These are phyloP conservation scores for Metridium senile DNA, from an alignment of 92 coral and sea anemone genomes.

Conservation along the genomic window DNA sequence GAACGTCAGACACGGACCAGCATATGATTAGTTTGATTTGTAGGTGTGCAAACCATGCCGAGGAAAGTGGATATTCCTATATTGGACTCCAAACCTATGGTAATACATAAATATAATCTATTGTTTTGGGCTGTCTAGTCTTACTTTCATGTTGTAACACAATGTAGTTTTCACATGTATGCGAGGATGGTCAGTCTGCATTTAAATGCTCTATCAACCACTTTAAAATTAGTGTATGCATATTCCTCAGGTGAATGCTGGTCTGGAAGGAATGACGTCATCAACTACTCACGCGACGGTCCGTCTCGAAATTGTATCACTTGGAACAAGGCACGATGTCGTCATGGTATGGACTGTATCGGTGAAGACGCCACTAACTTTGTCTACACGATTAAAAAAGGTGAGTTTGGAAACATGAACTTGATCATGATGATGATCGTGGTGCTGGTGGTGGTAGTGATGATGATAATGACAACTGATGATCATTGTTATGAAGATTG, in stretches of 20 bases:
- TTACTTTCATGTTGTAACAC: not conserved
- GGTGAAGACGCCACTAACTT: slow-evolving; percentile 46
- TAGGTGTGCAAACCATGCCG: slow-evolving; percentile 43
- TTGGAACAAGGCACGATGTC: slow-evolving; percentile 23
- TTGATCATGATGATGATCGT: too few species aligned
- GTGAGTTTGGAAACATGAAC: not conserved
- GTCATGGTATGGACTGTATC: slow-evolving; percentile 35
- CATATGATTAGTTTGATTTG: slow-evolving; percentile 37
- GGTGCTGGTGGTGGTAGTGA: too few species aligned
- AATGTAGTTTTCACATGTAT: too few species aligned
- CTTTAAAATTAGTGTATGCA: not conserved
- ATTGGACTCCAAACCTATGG: slow-evolving; percentile 48
- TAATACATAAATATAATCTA: not conserved
- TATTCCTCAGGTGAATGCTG: slow-evolving; percentile 17
- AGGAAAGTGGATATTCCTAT: slow-evolving; percentile 9
- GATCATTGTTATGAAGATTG: too few species aligned
- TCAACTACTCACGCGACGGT: slow-evolving; percentile 30
- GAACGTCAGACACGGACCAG: slow-evolving; percentile 26
- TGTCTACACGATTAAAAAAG: slow-evolving; percentile 41
- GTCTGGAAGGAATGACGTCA: slow-evolving; percentile 13
- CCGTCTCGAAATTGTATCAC: slow-evolving; percentile 27
- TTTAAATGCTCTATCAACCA: not conserved
- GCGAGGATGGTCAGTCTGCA: not conserved
- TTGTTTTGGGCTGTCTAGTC: not conserved
- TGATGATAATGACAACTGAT: too few species aligned